Evolutionary conservation across 1,140 invertebrate genomes (phyloP).

Genomic region (Panulirus ornatus): DNA sequence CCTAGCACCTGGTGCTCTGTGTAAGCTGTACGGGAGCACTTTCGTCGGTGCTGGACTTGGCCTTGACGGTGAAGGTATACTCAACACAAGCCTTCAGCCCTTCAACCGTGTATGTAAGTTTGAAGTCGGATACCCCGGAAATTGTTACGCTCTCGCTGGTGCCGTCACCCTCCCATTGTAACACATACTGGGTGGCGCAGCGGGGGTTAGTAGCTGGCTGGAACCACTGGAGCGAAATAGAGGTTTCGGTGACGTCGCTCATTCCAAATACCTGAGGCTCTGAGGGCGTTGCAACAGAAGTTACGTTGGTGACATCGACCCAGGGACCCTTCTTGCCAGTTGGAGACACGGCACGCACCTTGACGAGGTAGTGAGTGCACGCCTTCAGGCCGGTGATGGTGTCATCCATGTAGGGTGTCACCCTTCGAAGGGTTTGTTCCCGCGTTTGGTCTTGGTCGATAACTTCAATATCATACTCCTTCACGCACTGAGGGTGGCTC

Average conservation of each 20-base stretch:
- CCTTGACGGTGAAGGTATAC: constrained; percentile 21
- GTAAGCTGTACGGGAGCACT: not conserved
- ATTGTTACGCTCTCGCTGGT: not conserved
- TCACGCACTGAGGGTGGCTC: not conserved
- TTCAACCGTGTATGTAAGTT: not conserved
- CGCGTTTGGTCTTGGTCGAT: not conserved
- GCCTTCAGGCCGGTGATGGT: not conserved
- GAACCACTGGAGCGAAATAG: constrained; percentile 44
- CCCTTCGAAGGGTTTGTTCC: too few relatives aligned
- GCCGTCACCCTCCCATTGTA: not conserved
- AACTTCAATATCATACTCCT: not conserved
- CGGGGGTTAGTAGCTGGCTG: constrained; percentile 19
- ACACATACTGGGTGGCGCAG: constrained; percentile 32
- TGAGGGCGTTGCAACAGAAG: constrained; percentile 18
- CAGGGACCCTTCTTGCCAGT: not conserved
- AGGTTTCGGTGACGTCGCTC: not conserved
- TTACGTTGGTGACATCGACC: not conserved
- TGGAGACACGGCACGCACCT: not conserved
- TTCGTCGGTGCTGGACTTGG: not conserved
- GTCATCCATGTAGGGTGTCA: not conserved
- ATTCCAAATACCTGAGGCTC: constrained; percentile 8
- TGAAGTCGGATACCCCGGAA: not conserved
- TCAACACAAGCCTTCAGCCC: constrained; percentile 22
- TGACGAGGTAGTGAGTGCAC: not conserved
- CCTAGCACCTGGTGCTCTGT: too few relatives aligned